Evolutionary conservation across 2,113 vertebrate genomes (phyloP), one percentile per base, ranked within the genome.

Genomic region (Stomatorhinus ivindoensis): DNA sequence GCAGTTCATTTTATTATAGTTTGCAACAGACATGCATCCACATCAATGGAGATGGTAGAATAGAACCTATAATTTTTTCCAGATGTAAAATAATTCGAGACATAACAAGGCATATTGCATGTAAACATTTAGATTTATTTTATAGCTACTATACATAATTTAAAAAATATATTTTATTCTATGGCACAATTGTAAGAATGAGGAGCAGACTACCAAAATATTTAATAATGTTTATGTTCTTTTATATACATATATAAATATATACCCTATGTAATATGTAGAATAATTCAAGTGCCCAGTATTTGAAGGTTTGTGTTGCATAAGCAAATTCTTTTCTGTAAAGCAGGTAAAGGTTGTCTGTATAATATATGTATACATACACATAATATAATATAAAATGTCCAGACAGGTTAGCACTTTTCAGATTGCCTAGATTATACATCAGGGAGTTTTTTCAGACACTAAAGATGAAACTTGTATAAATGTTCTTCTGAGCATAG

Each of bases 401-500:
- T 61, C 53, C 86, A 24, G 58, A 42, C 21, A 27, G 35, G 44
- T 89, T 21, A 53, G 47, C 65, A 88, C 46, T 88, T 88, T 80
- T 31, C 46, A 48, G 3, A 88, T 13, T 10, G 7, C 3, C 73
- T 55, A 44, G 48, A 24, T 61, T 42, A 21, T 61, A 87, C 17
- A 39, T 87, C 51, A 87, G 51, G 51, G 87, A 44, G 11, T 42
- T 65, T 87, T 84, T 51, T 19, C 85, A 86, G 85, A 87, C 27
- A 87, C 85, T 86, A 39, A 50, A 7, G 13, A 35, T 53, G 48
- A 53, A 51, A 42, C 73, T 80, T 80, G 8, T 35, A 31, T 11
- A 35, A 27, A 48, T 27, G 47, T 53, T 50, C 85, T 55, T 53
- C 10, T 39, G 31, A 87, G 85, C 48, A 87, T 11, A 55, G 31